Evolutionary conservation across 2,797 vertebrate genomes (phyloP), one percentile per base, ranked within the genome.

Genomic region (Lycodopsis pacificus): DNA sequence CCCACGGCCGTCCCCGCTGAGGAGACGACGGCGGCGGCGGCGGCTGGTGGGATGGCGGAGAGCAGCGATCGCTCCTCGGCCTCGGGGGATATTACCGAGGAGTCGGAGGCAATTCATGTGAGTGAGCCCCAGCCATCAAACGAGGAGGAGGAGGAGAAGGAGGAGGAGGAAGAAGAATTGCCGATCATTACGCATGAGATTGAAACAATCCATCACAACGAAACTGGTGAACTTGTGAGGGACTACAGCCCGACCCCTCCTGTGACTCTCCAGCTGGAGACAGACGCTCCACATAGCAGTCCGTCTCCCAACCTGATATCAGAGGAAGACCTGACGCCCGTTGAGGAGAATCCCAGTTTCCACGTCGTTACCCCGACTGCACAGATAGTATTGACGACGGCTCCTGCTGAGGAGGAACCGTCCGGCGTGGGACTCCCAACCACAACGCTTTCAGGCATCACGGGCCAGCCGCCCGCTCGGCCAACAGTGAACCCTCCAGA

Each of bases 151-250:
- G 79, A 71, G 22, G 86, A 82, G 57, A 76, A 81, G 40, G 87
- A 80, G 53, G 86, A 88, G 32, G 79, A 71, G 20, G 86, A 82
- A 57, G 87, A 88, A 42, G 86, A 86, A 54, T 34, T 76, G 22
- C 79, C 85, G 1, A 87, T 94, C 81, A 93, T 95, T 51, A 90
- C 91, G 14, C 93, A 95, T 9, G 71, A 91, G 82, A 87, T 94
- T 56, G 84, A 95, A 84, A 95, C 90, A 69, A 91, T 94, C 65
- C 81, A 87, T 83, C 86, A 86, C 3, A 48, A 84, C 2, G 88
- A 90, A 86, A 94, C 86, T 0, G 91, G 88, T 0, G 89, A 95
- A 82, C 94, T 95, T 17, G 88, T 93, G 66, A 91, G 81, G 56
- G 81, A 91, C 73, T 89, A 88, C 65, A 61, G 88, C 36, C 86